Percentiles rank a stretch among this genome's conserved stretches.
phyloP scores from a whole-genome alignment of 2,797 vertebrate genomes.

The Crenichthys baileyi region DNA sequence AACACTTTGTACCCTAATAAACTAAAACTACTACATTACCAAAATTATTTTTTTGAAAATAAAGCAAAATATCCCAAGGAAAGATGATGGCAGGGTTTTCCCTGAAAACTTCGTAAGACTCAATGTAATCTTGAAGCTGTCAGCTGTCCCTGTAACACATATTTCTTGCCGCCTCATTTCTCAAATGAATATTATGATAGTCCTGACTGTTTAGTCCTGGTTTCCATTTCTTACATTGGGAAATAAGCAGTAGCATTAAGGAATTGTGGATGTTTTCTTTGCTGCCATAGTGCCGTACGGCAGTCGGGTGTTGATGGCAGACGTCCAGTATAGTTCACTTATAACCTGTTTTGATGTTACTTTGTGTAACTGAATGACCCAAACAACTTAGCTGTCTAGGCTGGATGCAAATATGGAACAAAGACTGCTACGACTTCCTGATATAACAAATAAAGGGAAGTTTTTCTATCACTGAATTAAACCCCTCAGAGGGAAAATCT shows the following conservation, averaged over 20 bases:
- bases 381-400: neutral
- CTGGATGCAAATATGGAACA: neutral
- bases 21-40: conserved; percentile 19
- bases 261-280: conserved; percentile 2
- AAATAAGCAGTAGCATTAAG: conserved; percentile 13
- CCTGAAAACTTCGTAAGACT: conserved; percentile 27
- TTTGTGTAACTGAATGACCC: neutral
- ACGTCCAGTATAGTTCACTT: neutral
- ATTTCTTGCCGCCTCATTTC: conserved; percentile 40
- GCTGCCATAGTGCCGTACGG: neutral
- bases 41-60: conserved; percentile 2
- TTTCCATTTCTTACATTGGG: conserved; percentile 53
- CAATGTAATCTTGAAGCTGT: conserved; percentile 10
- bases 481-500: neutral
- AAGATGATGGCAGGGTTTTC: conserved; percentile 2
- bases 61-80: conserved; percentile 5
- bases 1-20: neutral
- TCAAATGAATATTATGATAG: conserved; percentile 59
- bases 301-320: neutral
- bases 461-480: neutral
- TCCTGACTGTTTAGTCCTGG: conserved; percentile 46
- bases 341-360: neutral
- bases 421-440: neutral
- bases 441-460: neutral
- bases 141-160: conserved; percentile 16